Evolutionary conservation across 2,113 vertebrate genomes (phyloP).

Genomic region (Thymallus thymallus): DNA sequence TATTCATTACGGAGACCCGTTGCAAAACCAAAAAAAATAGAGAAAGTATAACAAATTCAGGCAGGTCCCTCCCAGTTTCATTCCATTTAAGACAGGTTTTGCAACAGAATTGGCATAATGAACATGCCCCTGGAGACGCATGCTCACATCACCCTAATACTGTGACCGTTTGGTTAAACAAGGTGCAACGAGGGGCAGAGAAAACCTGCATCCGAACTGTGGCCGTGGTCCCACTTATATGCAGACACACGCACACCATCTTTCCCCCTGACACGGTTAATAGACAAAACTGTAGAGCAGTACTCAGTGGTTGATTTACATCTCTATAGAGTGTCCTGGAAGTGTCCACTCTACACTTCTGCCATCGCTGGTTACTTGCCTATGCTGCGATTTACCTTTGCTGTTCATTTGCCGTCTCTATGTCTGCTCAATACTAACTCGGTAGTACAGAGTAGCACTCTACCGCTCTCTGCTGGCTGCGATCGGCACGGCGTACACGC

Average conservation of each 20-base stretch:
- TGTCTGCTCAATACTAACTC: conserved; percentile 4
- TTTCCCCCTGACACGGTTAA: conserved; percentile 32
- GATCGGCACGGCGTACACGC: conserved; percentile 28
- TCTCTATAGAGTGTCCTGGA: conserved; percentile 27
- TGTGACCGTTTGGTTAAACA: conserved; percentile 17
- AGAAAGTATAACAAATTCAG: too few species aligned
- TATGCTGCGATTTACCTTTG: too few species aligned
- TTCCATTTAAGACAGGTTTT: too few species aligned
- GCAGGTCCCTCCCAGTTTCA: too few species aligned
- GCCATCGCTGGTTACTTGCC: too few species aligned
- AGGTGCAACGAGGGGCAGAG: conserved; percentile 22
- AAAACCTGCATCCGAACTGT: conserved; percentile 24
- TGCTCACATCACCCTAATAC: conserved; percentile 39
- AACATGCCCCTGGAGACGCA: too few species aligned
- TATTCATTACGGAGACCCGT: too few species aligned
- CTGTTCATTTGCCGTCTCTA: too few species aligned
- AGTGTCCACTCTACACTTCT: too few species aligned
- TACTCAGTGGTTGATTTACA: conserved; percentile 54
- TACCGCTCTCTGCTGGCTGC: conserved; percentile 59
- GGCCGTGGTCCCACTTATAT: conserved; percentile 7
- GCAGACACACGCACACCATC: background rate
- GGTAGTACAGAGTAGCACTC: conserved; percentile 2
- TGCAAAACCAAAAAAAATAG: too few species aligned
- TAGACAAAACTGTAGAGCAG: conserved; percentile 49
- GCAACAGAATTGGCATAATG: too few species aligned